phyloP scores from a whole-genome alignment of 2,113 vertebrate species.

The Tetrao urogallus region DNA sequence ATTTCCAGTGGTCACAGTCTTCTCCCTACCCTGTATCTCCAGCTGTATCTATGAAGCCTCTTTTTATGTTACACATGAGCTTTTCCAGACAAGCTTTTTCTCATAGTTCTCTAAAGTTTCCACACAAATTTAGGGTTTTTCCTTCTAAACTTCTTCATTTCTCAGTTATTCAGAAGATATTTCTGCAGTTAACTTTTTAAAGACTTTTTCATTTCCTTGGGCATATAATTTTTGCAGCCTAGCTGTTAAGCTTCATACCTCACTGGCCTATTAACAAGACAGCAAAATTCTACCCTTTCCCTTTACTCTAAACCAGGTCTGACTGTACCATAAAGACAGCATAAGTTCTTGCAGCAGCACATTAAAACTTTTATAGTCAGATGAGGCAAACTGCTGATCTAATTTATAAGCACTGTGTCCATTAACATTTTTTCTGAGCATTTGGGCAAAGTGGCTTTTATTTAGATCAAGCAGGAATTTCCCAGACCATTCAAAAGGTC shows the following conservation, averaged over 20 bases:
- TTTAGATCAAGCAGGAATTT: conserved; percentile 6
- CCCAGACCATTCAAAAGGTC: not conserved
- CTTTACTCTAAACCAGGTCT: not conserved
- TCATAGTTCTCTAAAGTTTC: conserved; percentile 12
- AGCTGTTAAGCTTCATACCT: not conserved
- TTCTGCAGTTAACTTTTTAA: not conserved
- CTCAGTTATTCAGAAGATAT: conserved; percentile 13
- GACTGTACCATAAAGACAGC: not conserved
- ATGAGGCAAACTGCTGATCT: not conserved
- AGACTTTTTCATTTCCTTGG: not conserved
- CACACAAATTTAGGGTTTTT: conserved; percentile 10
- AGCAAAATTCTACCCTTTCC: not conserved
- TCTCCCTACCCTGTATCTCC: not conserved
- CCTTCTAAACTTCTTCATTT: conserved; percentile 45
- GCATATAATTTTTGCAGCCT: not conserved
- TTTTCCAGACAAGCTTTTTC: not conserved
- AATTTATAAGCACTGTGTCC: not conserved
- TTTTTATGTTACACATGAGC: conserved; percentile 12
- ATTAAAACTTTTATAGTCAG: not conserved
- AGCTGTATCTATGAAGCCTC: not conserved
- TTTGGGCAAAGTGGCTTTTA: not conserved
- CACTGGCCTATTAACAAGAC: not conserved
- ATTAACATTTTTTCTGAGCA: not conserved
- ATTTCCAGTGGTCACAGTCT: not conserved
- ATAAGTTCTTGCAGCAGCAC: not conserved